Evolutionary conservation across 2,113 vertebrate species (phyloP).

Genomic region (Procapra przewalskii): DNA sequence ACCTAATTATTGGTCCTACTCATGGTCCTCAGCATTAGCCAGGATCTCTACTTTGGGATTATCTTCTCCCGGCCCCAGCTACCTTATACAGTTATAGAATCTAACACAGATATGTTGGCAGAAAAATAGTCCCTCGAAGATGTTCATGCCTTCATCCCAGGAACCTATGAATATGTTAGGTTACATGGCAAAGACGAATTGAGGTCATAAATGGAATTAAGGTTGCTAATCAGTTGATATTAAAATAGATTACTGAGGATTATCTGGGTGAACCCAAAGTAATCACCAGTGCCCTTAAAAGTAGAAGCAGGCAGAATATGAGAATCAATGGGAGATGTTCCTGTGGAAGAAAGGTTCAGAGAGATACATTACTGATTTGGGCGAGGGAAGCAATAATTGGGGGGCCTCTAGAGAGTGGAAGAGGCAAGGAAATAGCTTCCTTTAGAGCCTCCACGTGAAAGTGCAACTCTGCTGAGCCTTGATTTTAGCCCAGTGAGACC

Average conservation of each 20-base stretch:
- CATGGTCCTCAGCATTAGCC: neutral
- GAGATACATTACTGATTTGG: neutral
- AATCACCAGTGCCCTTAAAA: neutral
- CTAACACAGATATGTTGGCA: neutral
- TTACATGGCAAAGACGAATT: neutral
- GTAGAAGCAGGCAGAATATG: neutral
- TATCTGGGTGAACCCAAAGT: neutral
- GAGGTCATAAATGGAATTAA: conserved; percentile 13
- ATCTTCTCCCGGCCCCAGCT: neutral
- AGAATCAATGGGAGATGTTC: neutral
- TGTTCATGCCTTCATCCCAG: neutral
- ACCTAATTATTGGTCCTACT: neutral
- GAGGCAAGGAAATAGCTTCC: neutral
- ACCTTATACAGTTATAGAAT: neutral
- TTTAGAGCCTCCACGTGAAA: neutral
- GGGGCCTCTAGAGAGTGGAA: neutral
- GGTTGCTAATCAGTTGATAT: conserved; percentile 5
- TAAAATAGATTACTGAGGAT: conserved; percentile 43
- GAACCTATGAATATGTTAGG: neutral
- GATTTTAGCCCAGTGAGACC: neutral
- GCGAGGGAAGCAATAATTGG: neutral
- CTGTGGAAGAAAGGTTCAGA: neutral
- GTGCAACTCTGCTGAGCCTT: neutral
- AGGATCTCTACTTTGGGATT: neutral
- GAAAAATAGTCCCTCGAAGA: neutral